These are phyloP conservation scores for Callinectes sapidus DNA, from an alignment of 2,888 invertebrate genomes.

Conservation along the genomic window DNA sequence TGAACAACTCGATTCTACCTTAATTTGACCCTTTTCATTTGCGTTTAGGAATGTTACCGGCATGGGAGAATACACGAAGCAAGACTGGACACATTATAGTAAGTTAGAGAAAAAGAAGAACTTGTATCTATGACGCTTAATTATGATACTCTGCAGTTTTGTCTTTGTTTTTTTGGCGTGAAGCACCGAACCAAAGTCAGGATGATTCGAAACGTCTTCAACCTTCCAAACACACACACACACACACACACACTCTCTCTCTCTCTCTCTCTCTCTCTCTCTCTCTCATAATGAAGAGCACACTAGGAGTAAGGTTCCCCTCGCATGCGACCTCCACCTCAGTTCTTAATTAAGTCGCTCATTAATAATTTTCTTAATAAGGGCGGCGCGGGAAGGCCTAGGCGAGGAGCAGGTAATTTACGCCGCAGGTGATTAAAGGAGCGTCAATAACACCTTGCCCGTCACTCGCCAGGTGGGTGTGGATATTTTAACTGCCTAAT, in stretches of 20 bases:
- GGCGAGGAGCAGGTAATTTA: constrained; percentile 34
- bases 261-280: neutral
- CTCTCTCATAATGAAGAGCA: neutral
- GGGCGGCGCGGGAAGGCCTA: constrained; percentile 41
- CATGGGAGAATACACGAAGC: too few species aligned
- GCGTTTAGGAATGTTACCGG: too few species aligned
- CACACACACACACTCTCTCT: constrained; percentile 11
- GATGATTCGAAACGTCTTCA: neutral
- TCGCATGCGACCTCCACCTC: constrained; percentile 36
- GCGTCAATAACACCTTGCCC: constrained; percentile 33
- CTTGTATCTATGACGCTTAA: neutral
- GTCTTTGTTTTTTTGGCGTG: neutral
- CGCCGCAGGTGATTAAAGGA: constrained; percentile 35
- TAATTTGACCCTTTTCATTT: too few species aligned
- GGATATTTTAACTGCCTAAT: constrained; percentile 45
- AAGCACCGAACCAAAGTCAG: neutral
- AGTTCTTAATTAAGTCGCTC: constrained; percentile 40
- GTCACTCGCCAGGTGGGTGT: constrained; percentile 33
- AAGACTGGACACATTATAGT: neutral
- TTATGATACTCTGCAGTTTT: neutral
- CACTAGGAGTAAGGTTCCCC: constrained; percentile 15
- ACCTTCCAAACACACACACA: neutral
- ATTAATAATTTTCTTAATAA: constrained; percentile 51
- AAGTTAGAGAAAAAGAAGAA: neutral
- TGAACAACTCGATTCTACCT: too few species aligned